Conservation (phyloP, 2,888 invertebrate species). For the Nasonia oneida region DNA sequence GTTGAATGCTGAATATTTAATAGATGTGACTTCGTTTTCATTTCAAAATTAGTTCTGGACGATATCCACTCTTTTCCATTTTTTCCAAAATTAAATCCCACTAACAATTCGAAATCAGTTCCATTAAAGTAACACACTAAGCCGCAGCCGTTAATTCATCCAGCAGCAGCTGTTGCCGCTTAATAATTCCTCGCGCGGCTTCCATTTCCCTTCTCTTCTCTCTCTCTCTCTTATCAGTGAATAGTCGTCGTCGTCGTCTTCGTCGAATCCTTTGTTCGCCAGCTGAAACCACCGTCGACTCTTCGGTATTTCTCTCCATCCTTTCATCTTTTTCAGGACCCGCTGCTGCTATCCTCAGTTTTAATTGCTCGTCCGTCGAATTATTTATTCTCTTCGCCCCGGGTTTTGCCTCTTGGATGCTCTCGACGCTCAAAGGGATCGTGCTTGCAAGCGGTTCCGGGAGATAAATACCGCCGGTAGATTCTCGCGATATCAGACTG, state of each 20-base stretch:
- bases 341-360: background rate
- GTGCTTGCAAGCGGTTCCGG: background rate
- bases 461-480: background rate
- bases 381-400: constrained; percentile 14
- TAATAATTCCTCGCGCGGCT: constrained; percentile 1
- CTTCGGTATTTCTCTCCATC: background rate
- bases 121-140: background rate
- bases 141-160: background rate
- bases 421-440: background rate
- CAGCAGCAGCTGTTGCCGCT: background rate
- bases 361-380: constrained; percentile 32
- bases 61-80: too few relatives aligned
- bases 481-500: background rate
- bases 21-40: background rate
- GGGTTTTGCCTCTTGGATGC: background rate
- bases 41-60: too few relatives aligned
- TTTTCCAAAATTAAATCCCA: too few relatives aligned
- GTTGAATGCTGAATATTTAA: background rate
- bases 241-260: background rate
- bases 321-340: background rate
- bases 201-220: background rate
- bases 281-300: background rate
- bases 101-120: too few relatives aligned
- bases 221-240: background rate
- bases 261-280: constrained; percentile 14